Percentiles rank a stretch among this genome's conserved stretches.
These are phyloP conservation scores for Ifrita kowaldi DNA, from an alignment of 2,113 vertebrate genomes.

Conservation along the genomic window DNA sequence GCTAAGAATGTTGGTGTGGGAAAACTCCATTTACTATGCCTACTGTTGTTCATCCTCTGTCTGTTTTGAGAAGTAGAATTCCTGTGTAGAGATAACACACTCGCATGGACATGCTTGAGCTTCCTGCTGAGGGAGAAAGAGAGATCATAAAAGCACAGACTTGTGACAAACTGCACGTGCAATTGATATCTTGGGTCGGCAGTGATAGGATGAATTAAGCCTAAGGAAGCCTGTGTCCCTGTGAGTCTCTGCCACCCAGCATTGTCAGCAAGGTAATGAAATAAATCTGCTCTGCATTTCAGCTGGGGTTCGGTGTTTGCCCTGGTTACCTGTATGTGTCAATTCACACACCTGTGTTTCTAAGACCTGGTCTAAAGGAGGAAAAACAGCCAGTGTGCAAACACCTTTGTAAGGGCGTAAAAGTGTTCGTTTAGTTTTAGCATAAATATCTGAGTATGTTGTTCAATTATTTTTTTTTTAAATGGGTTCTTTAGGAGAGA, in stretches of 20 bases:
- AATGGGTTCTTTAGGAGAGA: background rate
- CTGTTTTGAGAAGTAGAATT: background rate
- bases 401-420: background rate
- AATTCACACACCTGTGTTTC: background rate
- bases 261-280: too few relatives aligned
- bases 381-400: fast-evolving
- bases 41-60: background rate
- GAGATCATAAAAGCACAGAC: background rate
- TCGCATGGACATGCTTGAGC: background rate
- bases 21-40: background rate
- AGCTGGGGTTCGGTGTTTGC: background rate
- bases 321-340: background rate
- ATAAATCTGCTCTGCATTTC: background rate
- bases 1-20: background rate
- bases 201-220: background rate
- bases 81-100: background rate
- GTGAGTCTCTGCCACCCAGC: background rate
- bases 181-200: fast-evolving
- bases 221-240: background rate
- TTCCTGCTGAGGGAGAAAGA: background rate
- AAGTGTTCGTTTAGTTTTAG: background rate
- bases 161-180: fast-evolving
- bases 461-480: background rate
- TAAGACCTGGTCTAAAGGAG: background rate
- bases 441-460: background rate